Percentiles rank a stretch among this genome's conserved stretches.
Conservation (phyloP, 2,888 invertebrate genomes). For the Drosophila setosimentum region DNA sequence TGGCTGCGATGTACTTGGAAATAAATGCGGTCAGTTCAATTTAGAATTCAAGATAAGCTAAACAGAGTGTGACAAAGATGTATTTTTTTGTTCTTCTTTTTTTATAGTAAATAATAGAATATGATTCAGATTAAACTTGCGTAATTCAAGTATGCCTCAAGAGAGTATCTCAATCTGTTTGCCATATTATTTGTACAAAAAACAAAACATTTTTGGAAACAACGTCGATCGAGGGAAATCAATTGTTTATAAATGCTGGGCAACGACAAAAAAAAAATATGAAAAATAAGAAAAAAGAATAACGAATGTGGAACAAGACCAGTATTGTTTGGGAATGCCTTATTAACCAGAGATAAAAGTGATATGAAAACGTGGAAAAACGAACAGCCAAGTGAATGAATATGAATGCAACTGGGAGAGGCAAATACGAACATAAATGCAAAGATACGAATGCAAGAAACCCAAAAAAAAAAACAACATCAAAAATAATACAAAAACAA, state of each 20-base stretch:
- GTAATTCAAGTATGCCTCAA: slow-evolving; percentile 1
- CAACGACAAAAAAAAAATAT: neutral
- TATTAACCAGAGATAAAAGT: slow-evolving; percentile 5
- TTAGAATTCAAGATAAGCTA: neutral
- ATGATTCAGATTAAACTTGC: slow-evolving; percentile 1
- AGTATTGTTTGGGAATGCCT: slow-evolving; percentile 23
- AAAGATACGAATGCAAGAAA: neutral
- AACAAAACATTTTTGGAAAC: neutral
- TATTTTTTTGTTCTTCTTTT: too few species aligned
- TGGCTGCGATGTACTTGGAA: slow-evolving; percentile 5
- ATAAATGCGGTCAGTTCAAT: neutral
- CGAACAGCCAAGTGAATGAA: slow-evolving; percentile 18
- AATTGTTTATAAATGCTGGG: slow-evolving; percentile 41
- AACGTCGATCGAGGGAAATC: slow-evolving; percentile 47
- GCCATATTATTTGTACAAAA: slow-evolving; percentile 39
- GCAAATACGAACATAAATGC: slow-evolving; percentile 20
- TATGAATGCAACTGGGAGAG: slow-evolving; percentile 41
- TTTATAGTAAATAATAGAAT: neutral
- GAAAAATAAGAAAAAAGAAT: neutral
- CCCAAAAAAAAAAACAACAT: slow-evolving; percentile 6
- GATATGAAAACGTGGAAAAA: slow-evolving; percentile 6
- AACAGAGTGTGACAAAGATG: slow-evolving; percentile 30
- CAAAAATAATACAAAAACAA: too few species aligned
- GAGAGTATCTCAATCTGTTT: slow-evolving; percentile 31
- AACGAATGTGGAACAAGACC: slow-evolving; percentile 15